Evolutionary conservation across 2,888 invertebrate genomes (phyloP).

Genomic region (Hydriomena furcata): DNA sequence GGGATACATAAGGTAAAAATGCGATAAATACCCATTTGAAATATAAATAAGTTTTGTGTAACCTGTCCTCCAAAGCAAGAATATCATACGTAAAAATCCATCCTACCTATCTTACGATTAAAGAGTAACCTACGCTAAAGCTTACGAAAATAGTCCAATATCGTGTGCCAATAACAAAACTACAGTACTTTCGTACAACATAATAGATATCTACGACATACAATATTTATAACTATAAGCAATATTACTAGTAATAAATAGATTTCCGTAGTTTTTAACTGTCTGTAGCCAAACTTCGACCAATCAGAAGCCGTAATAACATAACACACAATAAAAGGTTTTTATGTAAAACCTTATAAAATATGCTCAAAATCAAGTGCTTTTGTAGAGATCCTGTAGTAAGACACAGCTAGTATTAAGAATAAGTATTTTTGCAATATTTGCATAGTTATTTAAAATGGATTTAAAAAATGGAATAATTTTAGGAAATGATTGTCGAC

Average conservation of each 20-base stretch:
- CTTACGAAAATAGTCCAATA: background rate
- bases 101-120: no score
- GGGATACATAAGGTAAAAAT: no score
- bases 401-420: constrained; percentile 12
- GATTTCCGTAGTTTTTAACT: constrained; percentile 3
- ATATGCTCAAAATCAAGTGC: constrained; percentile 40
- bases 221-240: constrained; percentile 1
- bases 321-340: constrained; percentile 1
- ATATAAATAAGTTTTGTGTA: no score
- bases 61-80: no score
- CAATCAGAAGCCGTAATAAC: constrained; percentile 3
- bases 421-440: constrained; percentile 15
- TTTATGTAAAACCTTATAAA: background rate
- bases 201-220: background rate
- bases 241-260: constrained; percentile 10
- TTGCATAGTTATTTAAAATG: constrained; percentile 2
- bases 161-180: constrained; percentile 1
- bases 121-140: no score
- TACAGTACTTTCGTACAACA: no score
- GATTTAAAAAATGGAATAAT: background rate
- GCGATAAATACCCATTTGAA: no score
- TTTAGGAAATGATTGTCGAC: background rate
- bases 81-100: no score
- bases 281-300: constrained; percentile 9
- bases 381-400: constrained; percentile 32